Base-by-base conservation (phyloP, 1,140 invertebrate species). In the Parapsyche elsis region DNA sequence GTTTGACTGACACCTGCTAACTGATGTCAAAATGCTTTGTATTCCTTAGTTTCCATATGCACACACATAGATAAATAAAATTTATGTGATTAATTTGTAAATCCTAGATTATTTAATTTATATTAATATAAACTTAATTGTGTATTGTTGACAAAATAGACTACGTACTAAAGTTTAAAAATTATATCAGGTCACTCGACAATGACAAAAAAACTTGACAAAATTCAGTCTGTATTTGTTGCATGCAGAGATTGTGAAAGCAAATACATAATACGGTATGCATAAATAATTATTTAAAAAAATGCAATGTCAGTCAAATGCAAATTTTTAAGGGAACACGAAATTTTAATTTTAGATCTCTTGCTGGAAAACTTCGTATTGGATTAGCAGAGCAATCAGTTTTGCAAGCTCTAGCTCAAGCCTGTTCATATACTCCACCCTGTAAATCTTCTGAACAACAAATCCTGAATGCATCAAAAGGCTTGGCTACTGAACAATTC, bases 321-420 rank as follows among this genome's bases (percentile, higher is more conserved):
- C 46, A 57, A 19, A 71, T 73, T 73, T 14, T 7, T 73, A 23
- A 61, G 4, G 12, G 16, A 19, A 53, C 4, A 67, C 24, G 7
- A 14, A 53, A 75, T 73, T 74, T 61, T 19, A 46, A n/a, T 81
- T 80, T 74, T 19, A 88, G 88, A 78, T 97, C 95, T 0, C 87
- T 99, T 0, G 92, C 94, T 81, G 98, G 98, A 10, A 99, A 99
- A 88, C 88, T 99, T 64, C 91, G 98, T 49, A 98, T 99, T 84
- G 98, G 98, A 2, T 89, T 99, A 71, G 99, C 98, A 0, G 98
- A 99, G 86, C 97, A 99, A 88, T 99, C 97, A 12, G 93, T 99
- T 23, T 89, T 99, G 14, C 94, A 95, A 86, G 98, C 98, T 12
- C 86, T 99, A 57, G 96, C 96, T 12, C 91, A 95, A 85, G 98